Percentiles rank a stretch among this genome's conserved stretches.
phyloP scores from a whole-genome alignment of 2,888 invertebrate genomes.

The Melieria picta region DNA sequence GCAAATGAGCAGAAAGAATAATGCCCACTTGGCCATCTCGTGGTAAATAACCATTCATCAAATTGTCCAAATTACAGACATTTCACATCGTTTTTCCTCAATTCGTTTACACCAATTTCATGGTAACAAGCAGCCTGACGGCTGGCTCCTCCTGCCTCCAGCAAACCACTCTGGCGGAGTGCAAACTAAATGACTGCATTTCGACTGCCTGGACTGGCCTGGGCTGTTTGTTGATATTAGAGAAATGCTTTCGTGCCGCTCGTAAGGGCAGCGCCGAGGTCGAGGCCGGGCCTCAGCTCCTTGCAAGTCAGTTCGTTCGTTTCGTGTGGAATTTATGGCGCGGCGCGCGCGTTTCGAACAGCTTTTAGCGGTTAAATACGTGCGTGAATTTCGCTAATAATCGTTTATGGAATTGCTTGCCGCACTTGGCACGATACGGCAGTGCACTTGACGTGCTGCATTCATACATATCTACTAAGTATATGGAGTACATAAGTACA shows the following conservation, averaged over 20 bases:
- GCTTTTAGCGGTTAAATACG: conserved; percentile 30
- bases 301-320: background rate
- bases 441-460: too few species aligned
- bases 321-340: conserved; percentile 23
- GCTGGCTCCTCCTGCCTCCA: conserved; percentile 1
- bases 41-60: conserved; percentile 67
- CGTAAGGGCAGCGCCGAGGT: conserved; percentile 7
- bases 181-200: conserved; percentile 24
- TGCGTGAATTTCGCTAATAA: conserved; percentile 31
- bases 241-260: conserved; percentile 23
- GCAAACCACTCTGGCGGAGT: conserved; percentile 16
- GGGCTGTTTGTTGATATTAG: conserved; percentile 23
- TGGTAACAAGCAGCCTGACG: conserved; percentile 43
- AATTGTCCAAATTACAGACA: conserved; percentile 66
- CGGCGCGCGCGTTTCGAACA: conserved; percentile 20
- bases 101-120: conserved; percentile 66
- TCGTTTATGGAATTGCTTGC: too few species aligned
- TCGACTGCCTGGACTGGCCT: background rate
- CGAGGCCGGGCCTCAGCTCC: background rate
- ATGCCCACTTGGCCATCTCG: conserved; percentile 66
- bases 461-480: too few species aligned
- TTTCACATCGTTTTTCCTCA: conserved; percentile 63
- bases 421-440: too few species aligned
- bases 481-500: too few species aligned
- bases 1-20: conserved; percentile 53